Conservation (phyloP, 2,113 vertebrate species). For the Oophaga pumilio region DNA sequence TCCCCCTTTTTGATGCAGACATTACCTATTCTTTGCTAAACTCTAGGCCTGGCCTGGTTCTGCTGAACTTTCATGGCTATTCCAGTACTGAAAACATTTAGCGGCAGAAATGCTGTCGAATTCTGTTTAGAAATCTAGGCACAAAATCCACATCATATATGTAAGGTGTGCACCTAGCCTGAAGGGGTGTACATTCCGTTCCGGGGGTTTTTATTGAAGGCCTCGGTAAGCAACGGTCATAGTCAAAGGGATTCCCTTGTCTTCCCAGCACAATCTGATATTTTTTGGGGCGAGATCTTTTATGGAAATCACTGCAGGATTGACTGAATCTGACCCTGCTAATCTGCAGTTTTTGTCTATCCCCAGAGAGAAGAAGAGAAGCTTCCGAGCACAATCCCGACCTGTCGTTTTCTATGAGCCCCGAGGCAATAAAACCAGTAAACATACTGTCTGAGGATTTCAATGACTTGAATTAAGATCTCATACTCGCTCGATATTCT, state of each 20-base stretch:
- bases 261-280: neutral
- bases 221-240: neutral
- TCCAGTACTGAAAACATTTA: no score
- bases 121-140: no score
- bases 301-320: neutral
- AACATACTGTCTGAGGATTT: conserved; percentile 42
- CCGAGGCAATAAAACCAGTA: conserved; percentile 15
- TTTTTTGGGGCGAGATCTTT: neutral
- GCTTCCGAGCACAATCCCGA: conserved; percentile 7
- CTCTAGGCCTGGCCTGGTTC: no score
- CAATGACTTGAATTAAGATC: conserved; percentile 42
- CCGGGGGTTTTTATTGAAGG: neutral
- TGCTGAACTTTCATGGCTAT: no score
- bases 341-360: conserved; percentile 18
- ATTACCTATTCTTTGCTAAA: no score
- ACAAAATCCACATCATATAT: no score
- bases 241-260: neutral
- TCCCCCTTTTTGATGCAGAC: no score
- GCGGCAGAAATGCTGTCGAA: no score
- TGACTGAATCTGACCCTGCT: conserved; percentile 14
- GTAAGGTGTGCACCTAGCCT: neutral
- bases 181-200: neutral
- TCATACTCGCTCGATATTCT: conserved; percentile 35
- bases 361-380: conserved; percentile 1
- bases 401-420: neutral